Conservation (phyloP, 2,797 vertebrate genomes). For the Eurystomus glaucurus region DNA sequence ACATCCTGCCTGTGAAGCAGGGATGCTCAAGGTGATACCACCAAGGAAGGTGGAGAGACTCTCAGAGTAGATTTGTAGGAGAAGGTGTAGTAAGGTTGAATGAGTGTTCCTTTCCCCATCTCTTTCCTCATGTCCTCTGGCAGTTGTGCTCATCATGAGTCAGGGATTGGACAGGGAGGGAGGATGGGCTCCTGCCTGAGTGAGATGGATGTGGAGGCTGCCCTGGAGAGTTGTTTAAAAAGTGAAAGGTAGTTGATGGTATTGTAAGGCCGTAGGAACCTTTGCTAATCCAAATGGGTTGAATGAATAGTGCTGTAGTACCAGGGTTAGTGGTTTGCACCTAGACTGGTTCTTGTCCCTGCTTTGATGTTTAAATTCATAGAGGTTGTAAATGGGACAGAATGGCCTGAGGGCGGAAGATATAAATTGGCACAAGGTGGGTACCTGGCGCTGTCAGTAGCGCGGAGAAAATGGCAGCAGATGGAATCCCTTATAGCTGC, state of each 20-base stretch:
- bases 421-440: constrained; percentile 42
- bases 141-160: too few species aligned
- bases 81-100: not conserved
- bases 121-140: not conserved
- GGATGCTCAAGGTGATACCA: not conserved
- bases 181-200: not conserved
- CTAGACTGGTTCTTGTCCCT: not conserved
- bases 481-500: constrained; percentile 32
- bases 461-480: not conserved
- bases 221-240: not conserved
- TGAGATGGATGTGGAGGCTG: not conserved
- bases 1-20: not conserved
- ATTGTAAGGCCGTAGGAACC: rapidly evolving
- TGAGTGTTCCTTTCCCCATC: not conserved
- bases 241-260: rapidly evolving
- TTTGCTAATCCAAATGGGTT: too few species aligned
- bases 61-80: not conserved
- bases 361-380: constrained; percentile 36
- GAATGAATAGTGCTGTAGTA: not conserved
- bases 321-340: not conserved
- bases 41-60: not conserved
- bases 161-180: not conserved
- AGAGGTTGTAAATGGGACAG: not conserved
- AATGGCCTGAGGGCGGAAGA: not conserved
- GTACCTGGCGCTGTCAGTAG: not conserved